These are phyloP conservation scores for Babylonia areolata DNA, from an alignment of 1,140 invertebrate species.

Conservation along the genomic window DNA sequence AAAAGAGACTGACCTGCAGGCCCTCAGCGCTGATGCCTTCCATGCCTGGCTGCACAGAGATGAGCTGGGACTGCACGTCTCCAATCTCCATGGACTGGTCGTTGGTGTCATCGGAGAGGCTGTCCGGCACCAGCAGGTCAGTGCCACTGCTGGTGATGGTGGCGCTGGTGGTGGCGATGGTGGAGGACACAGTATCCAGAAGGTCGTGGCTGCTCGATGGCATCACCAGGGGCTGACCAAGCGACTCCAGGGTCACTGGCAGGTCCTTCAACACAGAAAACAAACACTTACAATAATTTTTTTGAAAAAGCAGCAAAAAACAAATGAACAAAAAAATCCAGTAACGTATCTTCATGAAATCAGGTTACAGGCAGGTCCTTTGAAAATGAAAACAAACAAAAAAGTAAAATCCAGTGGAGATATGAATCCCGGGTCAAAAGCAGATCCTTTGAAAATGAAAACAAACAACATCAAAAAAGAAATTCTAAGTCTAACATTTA, in stretches of 20 bases:
- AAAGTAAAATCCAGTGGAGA: too few relatives aligned
- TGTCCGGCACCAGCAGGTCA: background rate
- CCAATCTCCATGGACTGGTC: background rate
- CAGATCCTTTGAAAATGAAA: too few relatives aligned
- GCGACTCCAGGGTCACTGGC: conserved; percentile 18
- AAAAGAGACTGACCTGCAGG: background rate
- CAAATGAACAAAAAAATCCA: too few relatives aligned
- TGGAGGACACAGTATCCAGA: conserved; percentile 51
- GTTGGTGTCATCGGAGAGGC: background rate
- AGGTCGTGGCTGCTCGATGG: conserved; percentile 48
- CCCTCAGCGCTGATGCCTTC: background rate
- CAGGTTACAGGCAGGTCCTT: too few relatives aligned
- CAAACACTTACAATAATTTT: too few relatives aligned
- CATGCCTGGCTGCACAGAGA: conserved; percentile 38
- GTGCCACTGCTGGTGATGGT: background rate
- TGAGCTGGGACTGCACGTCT: conserved; percentile 55
- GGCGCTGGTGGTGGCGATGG: conserved; percentile 51
- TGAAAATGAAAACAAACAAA: too few relatives aligned
- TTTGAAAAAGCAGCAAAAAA: too few relatives aligned
- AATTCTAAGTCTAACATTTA: too few relatives aligned
- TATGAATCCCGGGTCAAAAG: too few relatives aligned
- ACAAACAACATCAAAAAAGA: too few relatives aligned
- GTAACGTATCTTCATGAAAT: too few relatives aligned
- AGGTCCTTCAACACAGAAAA: background rate
- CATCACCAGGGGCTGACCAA: conserved; percentile 25